phyloP scores from a whole-genome alignment of 1,140 invertebrate genomes.

The Euura lappo region DNA sequence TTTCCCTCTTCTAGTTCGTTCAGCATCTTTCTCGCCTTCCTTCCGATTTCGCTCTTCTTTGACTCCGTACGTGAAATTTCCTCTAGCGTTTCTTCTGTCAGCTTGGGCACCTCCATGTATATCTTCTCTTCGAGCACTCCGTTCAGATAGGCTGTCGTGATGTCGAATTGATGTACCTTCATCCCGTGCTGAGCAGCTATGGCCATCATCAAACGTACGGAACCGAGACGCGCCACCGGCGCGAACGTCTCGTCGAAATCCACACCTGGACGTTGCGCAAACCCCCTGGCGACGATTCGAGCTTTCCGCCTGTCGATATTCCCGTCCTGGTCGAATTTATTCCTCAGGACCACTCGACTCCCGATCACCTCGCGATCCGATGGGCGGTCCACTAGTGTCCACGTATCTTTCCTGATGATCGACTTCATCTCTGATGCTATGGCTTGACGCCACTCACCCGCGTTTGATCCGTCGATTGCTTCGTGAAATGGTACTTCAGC shows the following conservation, averaged over 20 bases:
- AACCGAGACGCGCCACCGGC: conserved; percentile 22
- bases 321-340: conserved; percentile 30
- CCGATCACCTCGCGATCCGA: conserved; percentile 32
- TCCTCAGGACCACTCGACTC: conserved; percentile 44
- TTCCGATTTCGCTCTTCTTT: conserved; percentile 1
- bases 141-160: too few species aligned
- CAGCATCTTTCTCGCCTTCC: conserved; percentile 21
- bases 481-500: conserved; percentile 24
- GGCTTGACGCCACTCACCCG: conserved; percentile 22
- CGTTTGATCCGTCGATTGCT: conserved; percentile 19
- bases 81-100: conserved; percentile 16
- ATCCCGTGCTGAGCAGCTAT: conserved; percentile 7
- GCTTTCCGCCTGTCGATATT: conserved; percentile 27
- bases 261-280: conserved; percentile 25
- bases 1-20: conserved; percentile 19
- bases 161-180: too few species aligned
- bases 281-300: conserved; percentile 30
- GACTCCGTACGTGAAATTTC: conserved; percentile 14
- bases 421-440: conserved; percentile 24
- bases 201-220: conserved; percentile 12
- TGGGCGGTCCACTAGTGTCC: conserved; percentile 26
- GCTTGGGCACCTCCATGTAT: conserved; percentile 26
- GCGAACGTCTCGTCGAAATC: conserved; percentile 32
- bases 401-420: conserved; percentile 27
- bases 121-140: conserved; percentile 36